These are phyloP conservation scores for Tautogolabrus adspersus DNA, from an alignment of 2,113 vertebrate species.

Conservation along the genomic window DNA sequence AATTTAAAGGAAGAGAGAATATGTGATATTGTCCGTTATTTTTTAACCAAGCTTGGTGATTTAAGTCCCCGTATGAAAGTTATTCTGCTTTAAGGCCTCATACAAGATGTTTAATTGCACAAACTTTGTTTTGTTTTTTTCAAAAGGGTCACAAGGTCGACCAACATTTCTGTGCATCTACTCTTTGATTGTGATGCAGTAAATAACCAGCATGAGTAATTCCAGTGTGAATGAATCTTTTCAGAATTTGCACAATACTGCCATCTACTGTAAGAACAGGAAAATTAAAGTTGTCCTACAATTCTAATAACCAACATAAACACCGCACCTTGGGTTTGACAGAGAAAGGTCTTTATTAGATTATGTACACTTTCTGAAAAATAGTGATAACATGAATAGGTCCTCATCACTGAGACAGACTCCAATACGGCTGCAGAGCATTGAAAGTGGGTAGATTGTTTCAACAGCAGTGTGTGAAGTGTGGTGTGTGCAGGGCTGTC, in stretches of 20 bases:
- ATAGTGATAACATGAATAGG: neutral
- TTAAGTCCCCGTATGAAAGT: no score
- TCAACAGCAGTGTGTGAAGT: neutral
- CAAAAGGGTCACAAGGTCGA: no score
- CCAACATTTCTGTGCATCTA: no score
- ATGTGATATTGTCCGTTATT: no score
- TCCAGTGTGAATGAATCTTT: neutral
- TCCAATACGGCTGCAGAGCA: slow-evolving; percentile 1
- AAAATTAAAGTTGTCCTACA: neutral
- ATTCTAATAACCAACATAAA: neutral
- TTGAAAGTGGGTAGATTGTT: neutral
- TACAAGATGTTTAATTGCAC: no score
- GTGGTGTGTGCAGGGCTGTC: neutral
- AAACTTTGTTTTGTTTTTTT: no score
- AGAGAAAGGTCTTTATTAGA: slow-evolving; percentile 63
- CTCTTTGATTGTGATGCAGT: no score
- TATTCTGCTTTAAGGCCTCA: no score
- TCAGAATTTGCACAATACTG: slow-evolving; percentile 33
- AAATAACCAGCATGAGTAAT: neutral
- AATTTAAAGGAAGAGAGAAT: no score
- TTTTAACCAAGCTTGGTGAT: no score
- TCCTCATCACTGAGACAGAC: neutral
- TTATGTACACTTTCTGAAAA: slow-evolving; percentile 32
- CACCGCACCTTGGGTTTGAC: neutral
- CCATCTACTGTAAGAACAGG: slow-evolving; percentile 41